Evolutionary conservation across 2,797 vertebrate species (phyloP), one percentile per base, ranked within the genome.

Genomic region (Labroides dimidiatus): DNA sequence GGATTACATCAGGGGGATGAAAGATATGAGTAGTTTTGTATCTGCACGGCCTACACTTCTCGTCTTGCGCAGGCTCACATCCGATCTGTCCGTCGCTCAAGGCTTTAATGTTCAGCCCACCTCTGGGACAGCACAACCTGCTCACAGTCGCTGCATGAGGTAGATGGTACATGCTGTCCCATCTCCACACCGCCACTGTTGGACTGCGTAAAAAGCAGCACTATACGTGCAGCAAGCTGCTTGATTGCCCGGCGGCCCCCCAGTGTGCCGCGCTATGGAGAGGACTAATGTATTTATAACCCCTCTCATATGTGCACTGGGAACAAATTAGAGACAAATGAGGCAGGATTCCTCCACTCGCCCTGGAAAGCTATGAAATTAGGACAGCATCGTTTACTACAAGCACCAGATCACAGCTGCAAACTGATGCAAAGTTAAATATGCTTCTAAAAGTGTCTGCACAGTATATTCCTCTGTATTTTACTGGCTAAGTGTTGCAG

Each of bases 311-410:
- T 85, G 80, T 86, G 84, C 81, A 64, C 78, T 82, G 86, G 84
- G 84, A 91, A 87, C 86, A 89, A 86, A 90, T 91, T 90, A 91
- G 78, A 78, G 80, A 91, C 84, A 86, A 89, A 92, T 81, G 82
- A 90, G 86, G 80, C 78, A 78, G 45, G 73, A 87, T 86, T 91
- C 65, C 72, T 83, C 78, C 30, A 43, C 66, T 83, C 72, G 41
- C 72, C 77, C 75, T 27, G 64, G 84, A 84, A 89, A 85, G 84
- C 71, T 58, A 50, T 48, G 74, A 84, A 90, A 89, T 89, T 73
- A 89, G 85, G 86, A 63, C 86, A 79, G 77, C 82, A 70, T 85
- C 65, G 24, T 89, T 86, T 85, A 80, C 85, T 83, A 61, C 65
- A n/a, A 52, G 59, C 65, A 72, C 17, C 68, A 73, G 45, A 87